Percentiles rank a stretch among this genome's conserved stretches.
Evolutionary conservation across 2,113 vertebrate species (phyloP).

Genomic region (Gulo gulo): DNA sequence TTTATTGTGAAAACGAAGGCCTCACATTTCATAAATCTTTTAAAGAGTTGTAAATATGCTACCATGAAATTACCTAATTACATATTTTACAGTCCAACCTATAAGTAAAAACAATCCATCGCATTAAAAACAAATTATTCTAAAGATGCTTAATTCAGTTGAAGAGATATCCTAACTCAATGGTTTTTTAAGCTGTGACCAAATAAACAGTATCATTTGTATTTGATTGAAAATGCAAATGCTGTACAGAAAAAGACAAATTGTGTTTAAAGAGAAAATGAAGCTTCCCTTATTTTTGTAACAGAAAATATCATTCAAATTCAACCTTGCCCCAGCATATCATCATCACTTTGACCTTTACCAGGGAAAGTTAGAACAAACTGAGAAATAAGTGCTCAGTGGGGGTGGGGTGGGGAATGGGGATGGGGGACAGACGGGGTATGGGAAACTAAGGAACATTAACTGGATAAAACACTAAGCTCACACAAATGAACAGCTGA

Average conservation of each 20-base stretch:
- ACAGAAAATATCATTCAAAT: background rate
- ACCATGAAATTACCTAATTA: constrained; percentile 45
- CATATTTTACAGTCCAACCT: background rate
- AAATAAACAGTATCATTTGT: background rate
- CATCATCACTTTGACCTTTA: background rate
- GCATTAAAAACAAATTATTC: constrained; percentile 39
- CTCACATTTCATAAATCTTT: constrained; percentile 9
- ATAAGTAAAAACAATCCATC: constrained; percentile 17
- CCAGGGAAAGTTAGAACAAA: background rate
- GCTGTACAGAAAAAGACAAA: background rate
- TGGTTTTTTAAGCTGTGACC: background rate
- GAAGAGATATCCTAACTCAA: background rate
- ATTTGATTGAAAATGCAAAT: constrained; percentile 15
- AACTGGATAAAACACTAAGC: background rate
- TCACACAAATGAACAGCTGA: background rate
- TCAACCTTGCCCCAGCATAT: background rate
- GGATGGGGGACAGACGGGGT: accelerated
- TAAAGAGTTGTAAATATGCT: background rate
- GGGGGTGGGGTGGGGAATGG: too few relatives aligned
- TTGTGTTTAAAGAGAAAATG: background rate
- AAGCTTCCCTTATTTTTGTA: background rate
- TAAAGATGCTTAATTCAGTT: background rate
- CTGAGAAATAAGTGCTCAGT: background rate
- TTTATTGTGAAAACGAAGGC: constrained; percentile 28
- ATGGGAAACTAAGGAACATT: background rate